Evolutionary conservation across 2,113 vertebrate genomes (phyloP), one percentile per base, ranked within the genome.

Genomic region (Rhegmatorhina hoffmannsi): DNA sequence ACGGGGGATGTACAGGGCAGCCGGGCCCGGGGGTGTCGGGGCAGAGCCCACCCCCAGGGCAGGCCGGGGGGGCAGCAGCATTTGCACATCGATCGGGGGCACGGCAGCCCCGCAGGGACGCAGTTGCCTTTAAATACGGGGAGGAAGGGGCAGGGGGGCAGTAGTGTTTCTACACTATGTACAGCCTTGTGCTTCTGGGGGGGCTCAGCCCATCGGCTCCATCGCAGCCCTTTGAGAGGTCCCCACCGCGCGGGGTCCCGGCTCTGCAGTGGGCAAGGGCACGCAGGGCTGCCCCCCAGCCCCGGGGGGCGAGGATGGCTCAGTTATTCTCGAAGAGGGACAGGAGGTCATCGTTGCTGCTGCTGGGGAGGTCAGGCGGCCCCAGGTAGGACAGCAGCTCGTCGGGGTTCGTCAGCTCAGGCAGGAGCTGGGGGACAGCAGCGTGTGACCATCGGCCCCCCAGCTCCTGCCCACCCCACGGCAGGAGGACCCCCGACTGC

Each of bases 321-420:
- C 98, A 99, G 98, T 99, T 99, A 98, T 98, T 99, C 98, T 99
- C 99, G 14, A 99, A 99, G 95, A 99, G 98, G 29, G 99, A 98
- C 58, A 99, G 98, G 86, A 99, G 98, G 94, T 99, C 99, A 1
- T 99, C 99, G 2, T 97, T 99, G 98, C 98, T 99, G 98, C 98
- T 99, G 94, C 97, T 98, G 72, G 99, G 99, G 16, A 99, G 99
- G 96, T 99, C 99, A 0, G 99, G 99, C 2, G 99, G 99, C 13
- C 99, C 99, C 91, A 99, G 97, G 97, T 99, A 99, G 34, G 99
- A 99, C 74, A 99, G 98, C 95, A 99, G 98, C 97, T 99, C 99
- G 1, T 99, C 99, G 0, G 99, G 99, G 95, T 99, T 99, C 58
- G 98, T 99, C 97, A 99, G 98, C 94, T 99, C 99, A 4, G 99